Conservation (phyloP, 1,140 invertebrate genomes). For the Aporrectodea caliginosa region DNA sequence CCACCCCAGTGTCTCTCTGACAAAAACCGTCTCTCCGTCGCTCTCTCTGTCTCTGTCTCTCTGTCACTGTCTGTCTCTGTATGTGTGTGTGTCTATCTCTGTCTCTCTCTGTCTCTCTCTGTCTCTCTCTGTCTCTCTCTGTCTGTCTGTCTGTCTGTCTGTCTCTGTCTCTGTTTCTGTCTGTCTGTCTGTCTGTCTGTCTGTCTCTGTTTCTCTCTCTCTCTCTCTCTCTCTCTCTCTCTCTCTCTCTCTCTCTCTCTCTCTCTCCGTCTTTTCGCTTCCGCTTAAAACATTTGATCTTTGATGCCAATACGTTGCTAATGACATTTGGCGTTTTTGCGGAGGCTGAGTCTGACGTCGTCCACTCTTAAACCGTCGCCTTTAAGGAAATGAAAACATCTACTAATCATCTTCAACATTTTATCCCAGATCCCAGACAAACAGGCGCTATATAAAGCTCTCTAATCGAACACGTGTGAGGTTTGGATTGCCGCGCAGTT, state of each 20-base stretch:
- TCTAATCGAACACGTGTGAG: too few species aligned
- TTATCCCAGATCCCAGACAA: too few species aligned
- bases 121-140: neutral
- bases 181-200: neutral
- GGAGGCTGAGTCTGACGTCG: too few species aligned
- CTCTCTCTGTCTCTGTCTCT: neutral
- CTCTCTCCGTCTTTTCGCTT: slow-evolving; percentile 8
- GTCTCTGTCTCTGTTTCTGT: neutral
- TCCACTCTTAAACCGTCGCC: too few species aligned
- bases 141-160: neutral
- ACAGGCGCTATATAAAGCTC: too few species aligned
- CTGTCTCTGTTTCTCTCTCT: slow-evolving; percentile 11
- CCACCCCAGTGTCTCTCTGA: too few species aligned
- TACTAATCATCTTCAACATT: too few species aligned
- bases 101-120: neutral
- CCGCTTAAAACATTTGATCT: too few species aligned
- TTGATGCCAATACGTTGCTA: too few species aligned
- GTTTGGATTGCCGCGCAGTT: too few species aligned
- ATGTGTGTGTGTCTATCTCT: neutral
- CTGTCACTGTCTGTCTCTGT: neutral
- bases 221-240: slow-evolving; percentile 24
- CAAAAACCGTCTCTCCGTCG: neutral
- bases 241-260: slow-evolving; percentile 22
- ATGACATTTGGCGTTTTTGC: too few species aligned
- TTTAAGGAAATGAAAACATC: too few species aligned